Conservation (phyloP, 2,797 vertebrate species). For the Pangasius mekongensis region DNA sequence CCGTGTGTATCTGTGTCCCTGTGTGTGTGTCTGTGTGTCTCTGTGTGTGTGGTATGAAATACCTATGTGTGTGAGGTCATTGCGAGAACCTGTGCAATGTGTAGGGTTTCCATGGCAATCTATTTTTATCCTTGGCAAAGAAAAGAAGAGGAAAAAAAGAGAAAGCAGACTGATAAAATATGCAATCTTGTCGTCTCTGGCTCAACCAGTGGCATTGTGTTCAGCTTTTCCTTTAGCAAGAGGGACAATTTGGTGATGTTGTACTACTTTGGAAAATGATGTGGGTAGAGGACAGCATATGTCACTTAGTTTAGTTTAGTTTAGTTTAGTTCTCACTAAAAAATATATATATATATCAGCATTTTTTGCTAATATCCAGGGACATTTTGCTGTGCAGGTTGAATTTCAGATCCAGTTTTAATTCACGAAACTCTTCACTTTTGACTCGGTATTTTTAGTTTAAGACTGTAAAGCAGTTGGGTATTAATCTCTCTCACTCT, state of each 20-base stretch:
- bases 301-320: too few species aligned
- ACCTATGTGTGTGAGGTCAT: conserved; percentile 29
- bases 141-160: conserved; percentile 19
- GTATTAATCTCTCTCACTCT: too few species aligned
- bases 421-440: neutral
- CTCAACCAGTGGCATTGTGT: conserved; percentile 17
- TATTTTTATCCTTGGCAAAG: conserved; percentile 73
- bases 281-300: too few species aligned
- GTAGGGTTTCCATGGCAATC: conserved; percentile 83
- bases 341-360: neutral
- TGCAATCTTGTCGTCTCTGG: conserved; percentile 65
- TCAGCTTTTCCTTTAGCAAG: conserved; percentile 24
- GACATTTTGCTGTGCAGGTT: neutral
- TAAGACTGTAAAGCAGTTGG: neutral
- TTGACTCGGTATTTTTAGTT: neutral
- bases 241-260: conserved; percentile 15
- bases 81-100: conserved; percentile 62
- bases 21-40: conserved; percentile 6
- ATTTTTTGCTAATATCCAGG: neutral
- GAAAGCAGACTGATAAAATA: conserved; percentile 75
- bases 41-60: neutral
- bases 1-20: neutral
- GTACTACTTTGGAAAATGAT: neutral
- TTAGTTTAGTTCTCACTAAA: neutral
- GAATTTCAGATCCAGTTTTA: neutral